These are phyloP conservation scores for Athene cunicularia DNA, from an alignment of 2,113 vertebrate species.

Conservation along the genomic window DNA sequence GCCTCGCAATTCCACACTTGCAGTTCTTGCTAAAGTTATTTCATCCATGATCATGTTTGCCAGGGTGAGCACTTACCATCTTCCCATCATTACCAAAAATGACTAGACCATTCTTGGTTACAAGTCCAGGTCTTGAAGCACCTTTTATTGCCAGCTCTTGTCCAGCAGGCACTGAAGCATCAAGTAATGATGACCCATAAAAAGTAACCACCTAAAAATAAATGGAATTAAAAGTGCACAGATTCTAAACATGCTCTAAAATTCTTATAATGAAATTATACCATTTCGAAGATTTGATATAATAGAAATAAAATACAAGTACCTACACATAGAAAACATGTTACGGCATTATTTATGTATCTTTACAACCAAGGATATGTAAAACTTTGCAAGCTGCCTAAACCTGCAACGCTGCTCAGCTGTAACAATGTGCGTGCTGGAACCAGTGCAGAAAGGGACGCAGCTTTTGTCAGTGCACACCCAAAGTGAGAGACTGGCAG, in stretches of 20 bases:
- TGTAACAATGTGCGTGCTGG: neutral
- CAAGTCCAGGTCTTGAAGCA: constrained; percentile 79
- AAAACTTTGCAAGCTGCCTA: neutral
- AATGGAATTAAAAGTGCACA: neutral
- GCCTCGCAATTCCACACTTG: neutral
- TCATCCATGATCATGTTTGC: neutral
- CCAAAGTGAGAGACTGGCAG: neutral
- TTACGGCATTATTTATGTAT: neutral
- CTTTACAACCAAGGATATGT: neutral
- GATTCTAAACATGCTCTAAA: neutral
- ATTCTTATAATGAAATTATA: neutral
- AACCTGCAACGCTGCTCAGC: neutral
- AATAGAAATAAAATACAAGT: neutral
- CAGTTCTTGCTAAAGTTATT: neutral
- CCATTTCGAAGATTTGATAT: neutral
- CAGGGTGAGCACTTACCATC: constrained; percentile 76
- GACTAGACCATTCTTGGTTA: constrained; percentile 88
- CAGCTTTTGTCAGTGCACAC: neutral
- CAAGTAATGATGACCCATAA: constrained; percentile 85
- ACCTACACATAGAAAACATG: neutral
- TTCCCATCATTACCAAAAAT: constrained; percentile 88
- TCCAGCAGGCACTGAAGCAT: constrained; percentile 75
- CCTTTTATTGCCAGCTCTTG: constrained; percentile 83
- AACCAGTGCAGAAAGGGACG: neutral
- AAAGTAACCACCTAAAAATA: constrained; percentile 82